Percentiles rank a stretch among this genome's conserved stretches.
Conservation (phyloP, 2,113 vertebrate genomes). For the Phoxinus phoxinus region DNA sequence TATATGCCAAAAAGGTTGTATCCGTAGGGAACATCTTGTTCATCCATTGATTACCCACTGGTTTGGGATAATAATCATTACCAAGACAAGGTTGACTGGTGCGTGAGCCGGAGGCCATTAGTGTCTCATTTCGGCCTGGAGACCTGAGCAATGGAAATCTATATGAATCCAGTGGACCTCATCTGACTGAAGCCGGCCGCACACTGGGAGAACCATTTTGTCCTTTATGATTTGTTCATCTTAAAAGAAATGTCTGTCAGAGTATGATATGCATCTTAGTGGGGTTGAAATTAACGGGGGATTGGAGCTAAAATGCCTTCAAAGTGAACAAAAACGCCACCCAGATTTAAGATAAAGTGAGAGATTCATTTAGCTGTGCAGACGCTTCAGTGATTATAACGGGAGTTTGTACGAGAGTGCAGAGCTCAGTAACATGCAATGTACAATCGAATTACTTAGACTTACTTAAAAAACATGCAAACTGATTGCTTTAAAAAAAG, state of each 20-base stretch:
- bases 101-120: conserved; percentile 37
- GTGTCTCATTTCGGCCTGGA: conserved; percentile 48
- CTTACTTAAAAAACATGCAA: too few relatives aligned
- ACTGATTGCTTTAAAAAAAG: too few relatives aligned
- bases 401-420: too few relatives aligned
- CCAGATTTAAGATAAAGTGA: background rate
- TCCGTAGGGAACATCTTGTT: conserved; percentile 20
- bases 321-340: background rate
- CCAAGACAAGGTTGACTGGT: conserved; percentile 38
- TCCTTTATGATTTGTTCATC: background rate
- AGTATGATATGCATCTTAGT: background rate
- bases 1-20: conserved; percentile 25
- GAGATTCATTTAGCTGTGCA: too few relatives aligned
- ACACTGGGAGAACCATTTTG: background rate
- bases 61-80: conserved; percentile 47
- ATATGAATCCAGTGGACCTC: conserved; percentile 51
- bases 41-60: conserved; percentile 45
- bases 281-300: background rate
- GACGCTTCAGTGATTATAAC: too few relatives aligned
- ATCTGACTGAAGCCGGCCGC: conserved; percentile 59
- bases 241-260: background rate
- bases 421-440: too few relatives aligned
- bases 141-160: conserved; percentile 59
- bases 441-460: too few relatives aligned
- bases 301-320: background rate